A percentile compares a stretch with the other conserved stretches of the same genome.
These are phyloP conservation scores for Linnaemya vulpina DNA, from an alignment of 2,888 invertebrate species.

Conservation along the genomic window DNA sequence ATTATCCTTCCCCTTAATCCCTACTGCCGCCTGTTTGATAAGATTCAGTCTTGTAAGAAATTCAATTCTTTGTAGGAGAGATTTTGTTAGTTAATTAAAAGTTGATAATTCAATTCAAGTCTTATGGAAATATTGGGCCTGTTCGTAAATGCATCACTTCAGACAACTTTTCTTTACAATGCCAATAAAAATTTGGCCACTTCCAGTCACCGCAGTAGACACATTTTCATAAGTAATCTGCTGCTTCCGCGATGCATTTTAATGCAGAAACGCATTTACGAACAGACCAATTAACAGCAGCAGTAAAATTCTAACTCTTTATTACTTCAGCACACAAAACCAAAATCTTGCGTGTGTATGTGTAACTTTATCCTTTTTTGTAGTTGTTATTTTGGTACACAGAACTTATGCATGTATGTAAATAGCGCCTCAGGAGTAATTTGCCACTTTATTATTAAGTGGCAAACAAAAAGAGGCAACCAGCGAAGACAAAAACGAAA, in stretches of 20 bases:
- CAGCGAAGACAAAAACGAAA: slow-evolving; percentile 2
- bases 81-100: background rate
- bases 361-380: background rate
- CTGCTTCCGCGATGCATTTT: too few relatives aligned
- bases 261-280: slow-evolving; percentile 6
- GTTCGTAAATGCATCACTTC: too few relatives aligned
- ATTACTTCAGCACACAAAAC: slow-evolving; percentile 5
- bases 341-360: background rate
- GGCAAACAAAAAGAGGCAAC: slow-evolving; percentile 40
- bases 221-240: too few relatives aligned
- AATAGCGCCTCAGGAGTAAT: slow-evolving; percentile 50
- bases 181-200: too few relatives aligned
- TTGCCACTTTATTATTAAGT: slow-evolving; percentile 61
- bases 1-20: too few relatives aligned
- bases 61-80: background rate
- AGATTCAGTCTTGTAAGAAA: too few relatives aligned
- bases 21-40: too few relatives aligned
- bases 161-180: too few relatives aligned
- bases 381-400: slow-evolving; percentile 22
- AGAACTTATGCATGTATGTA: background rate
- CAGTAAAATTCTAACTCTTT: background rate
- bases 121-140: too few relatives aligned
- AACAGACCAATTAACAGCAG: background rate
- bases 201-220: too few relatives aligned
- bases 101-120: too few relatives aligned